A percentile compares a stretch with the other conserved stretches of the same genome.
These are phyloP conservation scores for Psittacus erithacus DNA, from an alignment of 2,113 vertebrate species.

Conservation along the genomic window DNA sequence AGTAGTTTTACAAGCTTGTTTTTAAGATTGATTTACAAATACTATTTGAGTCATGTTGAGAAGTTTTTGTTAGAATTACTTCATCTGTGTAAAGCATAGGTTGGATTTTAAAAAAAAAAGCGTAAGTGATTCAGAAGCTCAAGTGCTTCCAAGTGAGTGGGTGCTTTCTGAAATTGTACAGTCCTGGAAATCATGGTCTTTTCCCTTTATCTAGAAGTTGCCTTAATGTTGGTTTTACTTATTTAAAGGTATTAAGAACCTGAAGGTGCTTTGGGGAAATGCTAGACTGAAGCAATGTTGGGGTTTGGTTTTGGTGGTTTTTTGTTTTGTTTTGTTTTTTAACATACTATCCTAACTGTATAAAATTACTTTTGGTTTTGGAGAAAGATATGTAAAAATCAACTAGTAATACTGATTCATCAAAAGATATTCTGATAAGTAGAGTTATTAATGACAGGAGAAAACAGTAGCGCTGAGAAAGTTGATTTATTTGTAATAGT, in stretches of 20 bases:
- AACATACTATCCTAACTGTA: neutral
- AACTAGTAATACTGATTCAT: neutral
- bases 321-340: neutral
- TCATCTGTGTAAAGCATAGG: neutral
- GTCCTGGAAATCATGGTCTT: neutral
- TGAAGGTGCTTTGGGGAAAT: neutral
- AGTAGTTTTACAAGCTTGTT: neutral
- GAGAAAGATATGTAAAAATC: neutral
- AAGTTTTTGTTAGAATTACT: neutral
- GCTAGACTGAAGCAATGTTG: neutral
- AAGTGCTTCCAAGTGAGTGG: neutral
- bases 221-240: neutral
- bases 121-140: neutral
- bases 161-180: neutral
- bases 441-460: neutral
- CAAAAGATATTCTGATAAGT: neutral
- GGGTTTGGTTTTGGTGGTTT: neutral
- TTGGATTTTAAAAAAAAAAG: neutral
- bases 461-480: neutral
- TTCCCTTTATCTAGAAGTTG: neutral
- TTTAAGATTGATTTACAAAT: neutral
- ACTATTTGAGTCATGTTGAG: neutral
- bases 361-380: neutral
- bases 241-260: neutral
- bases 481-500: neutral